Evolutionary conservation across 2,888 invertebrate species (phyloP).

Genomic region (Trissoscelio sp.): DNA sequence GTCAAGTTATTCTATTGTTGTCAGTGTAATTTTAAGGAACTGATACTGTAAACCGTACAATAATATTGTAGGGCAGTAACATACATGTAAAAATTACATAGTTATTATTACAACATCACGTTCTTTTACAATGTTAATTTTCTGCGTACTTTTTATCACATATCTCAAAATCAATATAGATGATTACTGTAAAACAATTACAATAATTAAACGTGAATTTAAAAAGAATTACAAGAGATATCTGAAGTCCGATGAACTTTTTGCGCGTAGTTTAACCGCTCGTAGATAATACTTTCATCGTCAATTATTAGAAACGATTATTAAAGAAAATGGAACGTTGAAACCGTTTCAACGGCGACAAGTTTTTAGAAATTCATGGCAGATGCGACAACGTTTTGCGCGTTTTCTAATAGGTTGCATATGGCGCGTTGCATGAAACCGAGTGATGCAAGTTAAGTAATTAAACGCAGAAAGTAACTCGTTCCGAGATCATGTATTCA

Average conservation of each 20-base stretch:
- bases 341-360: constrained; percentile 10
- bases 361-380: constrained; percentile 47
- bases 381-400: constrained; percentile 40
- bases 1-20: too few species aligned
- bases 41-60: too few species aligned
- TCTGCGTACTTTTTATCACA: too few species aligned
- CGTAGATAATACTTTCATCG: constrained; percentile 25
- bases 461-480: constrained; percentile 61
- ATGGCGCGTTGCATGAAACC: constrained; percentile 50
- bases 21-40: too few species aligned
- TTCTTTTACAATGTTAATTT: too few species aligned
- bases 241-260: constrained; percentile 7
- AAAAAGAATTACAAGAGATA: too few species aligned
- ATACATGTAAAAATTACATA: too few species aligned
- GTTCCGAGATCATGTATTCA: constrained; percentile 40
- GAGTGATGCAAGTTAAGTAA: constrained; percentile 63
- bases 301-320: constrained; percentile 31
- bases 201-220: too few species aligned
- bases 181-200: too few species aligned
- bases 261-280: neutral
- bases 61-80: too few species aligned
- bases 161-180: too few species aligned
- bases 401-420: constrained; percentile 56
- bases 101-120: too few species aligned
- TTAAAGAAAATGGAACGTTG: constrained; percentile 25